These are phyloP conservation scores for Miopithecus talapoin DNA, from an alignment of 2,797 vertebrate genomes.

Conservation along the genomic window DNA sequence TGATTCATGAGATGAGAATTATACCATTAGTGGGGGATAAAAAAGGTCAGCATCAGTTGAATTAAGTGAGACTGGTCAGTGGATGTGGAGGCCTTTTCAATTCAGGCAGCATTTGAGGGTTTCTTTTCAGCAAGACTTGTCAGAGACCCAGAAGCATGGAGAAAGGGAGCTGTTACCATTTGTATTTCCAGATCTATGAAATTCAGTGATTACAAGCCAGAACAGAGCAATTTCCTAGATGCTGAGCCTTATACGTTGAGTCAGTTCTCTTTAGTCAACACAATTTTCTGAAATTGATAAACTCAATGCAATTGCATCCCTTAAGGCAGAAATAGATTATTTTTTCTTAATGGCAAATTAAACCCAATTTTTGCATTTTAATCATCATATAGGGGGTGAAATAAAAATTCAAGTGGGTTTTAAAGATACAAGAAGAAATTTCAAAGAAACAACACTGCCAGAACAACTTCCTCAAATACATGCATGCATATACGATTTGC, in stretches of 20 bases:
- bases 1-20: slow-evolving; percentile 14
- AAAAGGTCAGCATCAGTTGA: background rate
- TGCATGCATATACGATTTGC: background rate
- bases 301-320: background rate
- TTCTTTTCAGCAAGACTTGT: background rate
- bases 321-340: background rate
- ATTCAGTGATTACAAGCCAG: background rate
- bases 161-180: background rate
- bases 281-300: background rate
- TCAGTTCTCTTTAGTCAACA: background rate
- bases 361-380: background rate
- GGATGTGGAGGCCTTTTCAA: background rate
- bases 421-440: background rate
- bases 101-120: background rate
- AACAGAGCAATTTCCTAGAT: background rate
- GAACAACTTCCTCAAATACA: background rate
- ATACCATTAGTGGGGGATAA: background rate
- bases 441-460: background rate
- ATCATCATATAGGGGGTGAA: background rate
- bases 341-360: background rate
- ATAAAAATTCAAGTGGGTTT: background rate
- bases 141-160: background rate
- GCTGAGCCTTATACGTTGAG: background rate
- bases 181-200: background rate
- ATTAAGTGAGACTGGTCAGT: background rate